Evolutionary conservation across 1,140 invertebrate genomes (phyloP), one percentile per base, ranked within the genome.

Genomic region (Cydia fagiglandana): DNA sequence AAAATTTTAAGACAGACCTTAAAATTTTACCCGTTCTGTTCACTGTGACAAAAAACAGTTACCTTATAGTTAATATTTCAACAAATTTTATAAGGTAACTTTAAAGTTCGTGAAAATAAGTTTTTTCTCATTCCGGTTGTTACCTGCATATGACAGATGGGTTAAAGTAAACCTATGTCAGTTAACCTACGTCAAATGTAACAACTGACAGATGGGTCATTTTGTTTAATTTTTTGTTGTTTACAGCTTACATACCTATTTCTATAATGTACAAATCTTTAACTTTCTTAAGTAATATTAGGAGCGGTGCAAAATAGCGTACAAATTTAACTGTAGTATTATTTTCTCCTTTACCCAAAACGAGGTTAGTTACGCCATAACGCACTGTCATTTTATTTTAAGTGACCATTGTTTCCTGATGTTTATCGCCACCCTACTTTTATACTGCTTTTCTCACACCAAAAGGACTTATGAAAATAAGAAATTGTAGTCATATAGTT

Each of bases 391-490:
- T 73, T 50, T 47, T 73, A 20, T 73, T 50, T 47, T 73, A 50
- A 64, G 50, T 45, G 50, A 17, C 50, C 73, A 76, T 78, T 79
- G 80, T 77, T 30, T 74, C 56, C 64, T 15, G 81, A 82, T 82
- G 45, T 68, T 78, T 80, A 82, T 80, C 81, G 74, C 41, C 53
- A 76, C 66, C 73, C 77, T 73, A 79, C 80, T 79, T 81, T 78
- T 78, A 78, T 77, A 78, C 56, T 24, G 10, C 56, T 24, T 53
- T n/a, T 53, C 50, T 61, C 20, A 10, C 4, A 9, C 17, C 20
- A 61, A 24, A 61, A 61, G 56, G 56, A 24, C 56, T 61, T 61
- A 61, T 24, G 20, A 12, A 9, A 20, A 61, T 61, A 61, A 61
- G 56, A 61, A 61, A 61, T 61, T 61, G 56, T 24, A 0, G 20